Evolutionary conservation across 2,797 vertebrate genomes (phyloP), one percentile per base, ranked within the genome.

Genomic region (Fringilla coelebs): DNA sequence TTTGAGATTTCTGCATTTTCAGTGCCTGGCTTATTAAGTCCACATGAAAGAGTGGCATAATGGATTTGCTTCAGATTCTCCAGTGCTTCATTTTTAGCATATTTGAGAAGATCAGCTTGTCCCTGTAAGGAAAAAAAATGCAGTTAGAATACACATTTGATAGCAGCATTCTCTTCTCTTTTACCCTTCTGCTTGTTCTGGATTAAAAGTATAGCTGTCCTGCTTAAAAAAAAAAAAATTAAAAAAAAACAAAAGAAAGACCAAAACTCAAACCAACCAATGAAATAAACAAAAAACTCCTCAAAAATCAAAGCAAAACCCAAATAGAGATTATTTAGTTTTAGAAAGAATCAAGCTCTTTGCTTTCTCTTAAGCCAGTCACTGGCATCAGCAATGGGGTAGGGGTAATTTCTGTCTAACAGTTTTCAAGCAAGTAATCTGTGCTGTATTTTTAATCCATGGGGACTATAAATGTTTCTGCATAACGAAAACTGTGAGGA

Each of bases 51-150:
- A 28, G 98, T 98, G 11, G 99, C 98, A 43, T 98, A 99, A 97
- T 99, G 99, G 97, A 99, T 99, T 98, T 99, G 99, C 96, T 99
- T 99, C 82, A 99, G 98, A 97, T 99, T 99, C 96, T 99, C 99
- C 98, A 98, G 95, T 85, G 99, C 99, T 97, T 99, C 99, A 1
- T 98, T 98, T 96, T 98, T 98, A 93, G 99, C 99, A 2, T 99
- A 99, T 94, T 99, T 99, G 94, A 99, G 97, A 86, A 99, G 98
- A 97, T 99, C 99, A 1, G 98, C 99, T 96, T 99, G 99, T 83
- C 99, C 99, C 99, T 99, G 97, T 46, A 95, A 94, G 67, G 68
- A 87, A 52, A 65, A 55, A 73, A 95, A 88, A 92, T 4, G 54
- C 11, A 84, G 34, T 80, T 36, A 84, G 55, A 95, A 74, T 40